Evolutionary conservation across 2,113 vertebrate genomes (phyloP).

Genomic region (Octodon degus): DNA sequence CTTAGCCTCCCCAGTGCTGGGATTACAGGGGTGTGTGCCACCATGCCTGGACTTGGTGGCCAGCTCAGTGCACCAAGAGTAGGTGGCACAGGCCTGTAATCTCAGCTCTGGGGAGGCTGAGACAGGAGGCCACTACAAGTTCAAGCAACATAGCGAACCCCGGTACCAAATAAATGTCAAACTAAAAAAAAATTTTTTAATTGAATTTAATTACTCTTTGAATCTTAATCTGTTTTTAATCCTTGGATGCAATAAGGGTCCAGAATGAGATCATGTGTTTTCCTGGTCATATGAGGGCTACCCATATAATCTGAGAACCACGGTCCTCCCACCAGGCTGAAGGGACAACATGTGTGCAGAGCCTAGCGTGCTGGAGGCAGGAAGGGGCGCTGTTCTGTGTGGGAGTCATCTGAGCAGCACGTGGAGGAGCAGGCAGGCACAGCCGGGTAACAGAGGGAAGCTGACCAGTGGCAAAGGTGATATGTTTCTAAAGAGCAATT

Average conservation of each 20-base stretch:
- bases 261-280: background rate
- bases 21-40: too few relatives aligned
- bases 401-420: background rate
- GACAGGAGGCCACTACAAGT: too few relatives aligned
- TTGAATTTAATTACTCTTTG: conserved; percentile 36
- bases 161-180: too few relatives aligned
- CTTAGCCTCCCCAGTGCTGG: too few relatives aligned
- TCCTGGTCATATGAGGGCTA: background rate
- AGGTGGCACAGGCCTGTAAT: too few relatives aligned
- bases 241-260: background rate
- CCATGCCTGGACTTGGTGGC: too few relatives aligned
- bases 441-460: background rate
- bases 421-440: background rate
- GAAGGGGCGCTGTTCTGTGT: background rate
- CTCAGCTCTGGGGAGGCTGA: too few relatives aligned
- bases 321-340: background rate
- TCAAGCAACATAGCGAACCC: too few relatives aligned
- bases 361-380: background rate
- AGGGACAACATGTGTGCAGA: fast-evolving
- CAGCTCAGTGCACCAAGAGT: too few relatives aligned
- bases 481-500: background rate
- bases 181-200: background rate
- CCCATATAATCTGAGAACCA: background rate
- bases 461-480: background rate
- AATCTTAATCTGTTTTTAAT: conserved; percentile 34